Percentiles rank a stretch among this genome's conserved stretches.
These are phyloP conservation scores for Apomyelois bistriatella DNA, from an alignment of 2,888 invertebrate species.

Conservation along the genomic window DNA sequence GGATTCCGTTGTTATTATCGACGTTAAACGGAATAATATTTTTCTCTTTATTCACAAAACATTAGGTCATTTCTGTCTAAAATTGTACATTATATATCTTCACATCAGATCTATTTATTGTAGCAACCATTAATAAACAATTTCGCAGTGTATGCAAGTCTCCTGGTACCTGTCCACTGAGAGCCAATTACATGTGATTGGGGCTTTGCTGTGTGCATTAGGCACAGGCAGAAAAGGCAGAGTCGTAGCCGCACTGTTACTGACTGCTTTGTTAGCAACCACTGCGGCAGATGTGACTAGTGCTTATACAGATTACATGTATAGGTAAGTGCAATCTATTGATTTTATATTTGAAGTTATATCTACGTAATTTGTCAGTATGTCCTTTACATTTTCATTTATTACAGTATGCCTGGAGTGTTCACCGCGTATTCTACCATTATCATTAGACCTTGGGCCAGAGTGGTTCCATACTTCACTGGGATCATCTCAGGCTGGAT, in stretches of 20 bases:
- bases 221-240: constrained; percentile 63
- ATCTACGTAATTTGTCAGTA: no score
- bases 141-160: constrained; percentile 86
- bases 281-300: constrained; percentile 71
- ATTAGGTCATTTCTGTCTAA: no score
- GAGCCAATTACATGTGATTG: constrained; percentile 86
- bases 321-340: constrained; percentile 27
- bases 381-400: no score
- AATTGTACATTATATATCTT: no score
- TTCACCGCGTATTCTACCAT: constrained; percentile 75
- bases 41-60: no score
- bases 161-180: constrained; percentile 90
- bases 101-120: no score
- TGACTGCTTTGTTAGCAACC: constrained; percentile 57
- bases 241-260: constrained; percentile 58
- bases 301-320: constrained; percentile 44
- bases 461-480: constrained; percentile 85
- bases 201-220: constrained; percentile 80
- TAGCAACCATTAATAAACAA: no score
- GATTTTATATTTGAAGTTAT: no score
- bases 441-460: constrained; percentile 87
- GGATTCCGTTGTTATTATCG: no score
- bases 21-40: no score
- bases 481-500: constrained; percentile 88
- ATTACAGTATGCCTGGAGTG: constrained; percentile 39